Percentiles rank a stretch among this genome's conserved stretches.
Evolutionary conservation across 2,113 vertebrate species (phyloP).

Genomic region (Alectura lathami): DNA sequence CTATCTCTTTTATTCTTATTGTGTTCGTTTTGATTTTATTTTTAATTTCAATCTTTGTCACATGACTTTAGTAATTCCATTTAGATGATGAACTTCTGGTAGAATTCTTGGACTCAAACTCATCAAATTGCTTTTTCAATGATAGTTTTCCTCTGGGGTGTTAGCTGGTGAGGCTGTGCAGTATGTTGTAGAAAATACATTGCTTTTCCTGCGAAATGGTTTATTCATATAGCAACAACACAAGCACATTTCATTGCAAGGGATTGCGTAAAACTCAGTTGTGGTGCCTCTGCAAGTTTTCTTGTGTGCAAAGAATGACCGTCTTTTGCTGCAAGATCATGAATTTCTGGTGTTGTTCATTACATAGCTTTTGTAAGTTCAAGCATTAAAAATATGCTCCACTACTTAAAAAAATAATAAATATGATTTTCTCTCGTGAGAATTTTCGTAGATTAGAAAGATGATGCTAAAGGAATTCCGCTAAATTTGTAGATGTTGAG

Average conservation of each 20-base stretch:
- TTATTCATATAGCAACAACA: constrained; percentile 64
- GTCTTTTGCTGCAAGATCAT: constrained; percentile 36
- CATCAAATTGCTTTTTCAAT: constrained; percentile 54
- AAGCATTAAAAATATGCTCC: constrained; percentile 41
- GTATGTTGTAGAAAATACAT: constrained; percentile 32
- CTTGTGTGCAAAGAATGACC: constrained; percentile 25
- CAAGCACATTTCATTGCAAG: constrained; percentile 39
- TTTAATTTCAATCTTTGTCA: neutral
- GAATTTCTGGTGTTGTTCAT: constrained; percentile 39
- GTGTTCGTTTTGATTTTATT: neutral
- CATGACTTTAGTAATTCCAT: constrained; percentile 1
- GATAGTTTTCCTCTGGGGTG: constrained; percentile 20
- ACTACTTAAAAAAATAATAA: constrained; percentile 12
- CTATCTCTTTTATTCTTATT: neutral
- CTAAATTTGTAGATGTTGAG: constrained; percentile 17
- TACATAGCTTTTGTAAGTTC: constrained; percentile 15
- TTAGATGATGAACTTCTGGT: constrained; percentile 13
- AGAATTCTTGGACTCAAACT: constrained; percentile 40
- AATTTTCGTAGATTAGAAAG: neutral
- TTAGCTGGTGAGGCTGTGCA: constrained; percentile 15
- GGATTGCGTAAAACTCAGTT: constrained; percentile 38
- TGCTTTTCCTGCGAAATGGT: constrained; percentile 47
- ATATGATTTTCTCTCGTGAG: constrained; percentile 15
- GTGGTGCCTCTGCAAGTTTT: constrained; percentile 42
- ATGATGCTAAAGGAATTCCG: neutral